Percentiles rank a stretch among this genome's conserved stretches.
These are phyloP conservation scores for Lucifuga dentata DNA, from an alignment of 2,113 vertebrate genomes.

Conservation along the genomic window DNA sequence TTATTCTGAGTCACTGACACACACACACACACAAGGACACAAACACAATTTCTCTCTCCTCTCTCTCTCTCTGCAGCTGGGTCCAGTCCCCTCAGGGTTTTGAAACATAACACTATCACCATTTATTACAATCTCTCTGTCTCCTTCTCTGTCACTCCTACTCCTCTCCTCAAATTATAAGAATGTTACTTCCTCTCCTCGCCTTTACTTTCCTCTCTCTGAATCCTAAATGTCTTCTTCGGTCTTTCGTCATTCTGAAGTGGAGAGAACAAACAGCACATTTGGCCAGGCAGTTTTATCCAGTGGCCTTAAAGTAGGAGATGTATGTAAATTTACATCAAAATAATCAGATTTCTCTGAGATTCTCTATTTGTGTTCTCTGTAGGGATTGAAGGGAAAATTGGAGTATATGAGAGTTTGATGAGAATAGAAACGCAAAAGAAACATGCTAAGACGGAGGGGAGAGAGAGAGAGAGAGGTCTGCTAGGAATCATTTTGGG, in stretches of 20 bases:
- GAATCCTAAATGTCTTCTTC: neutral
- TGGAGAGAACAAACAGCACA: neutral
- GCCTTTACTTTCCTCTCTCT: neutral
- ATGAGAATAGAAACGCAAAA: slow-evolving; percentile 49
- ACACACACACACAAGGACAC: neutral
- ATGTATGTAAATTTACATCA: slow-evolving; percentile 38
- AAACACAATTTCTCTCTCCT: slow-evolving; percentile 20
- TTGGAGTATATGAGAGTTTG: slow-evolving; percentile 44
- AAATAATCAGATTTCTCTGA: slow-evolving; percentile 36
- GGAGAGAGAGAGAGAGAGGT: slow-evolving; percentile 14
- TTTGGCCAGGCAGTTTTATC: neutral
- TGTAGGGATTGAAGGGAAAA: slow-evolving; percentile 26
- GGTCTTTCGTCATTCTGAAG: slow-evolving; percentile 26
- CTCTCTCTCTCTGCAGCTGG: slow-evolving; percentile 47
- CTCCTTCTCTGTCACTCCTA: slow-evolving; percentile 5
- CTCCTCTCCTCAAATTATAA: slow-evolving; percentile 7
- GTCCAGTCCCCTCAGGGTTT: slow-evolving; percentile 40
- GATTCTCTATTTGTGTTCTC: slow-evolving; percentile 13
- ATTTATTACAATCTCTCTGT: slow-evolving; percentile 41
- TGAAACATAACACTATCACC: slow-evolving; percentile 57
- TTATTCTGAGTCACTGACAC: slow-evolving; percentile 2
- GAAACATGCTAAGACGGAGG: neutral
- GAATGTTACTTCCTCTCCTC: neutral
- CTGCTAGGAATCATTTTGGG: slow-evolving; percentile 59
- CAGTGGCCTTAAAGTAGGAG: neutral